phyloP scores from a whole-genome alignment of 2,113 vertebrate genomes.

The Hydropotes inermis region DNA sequence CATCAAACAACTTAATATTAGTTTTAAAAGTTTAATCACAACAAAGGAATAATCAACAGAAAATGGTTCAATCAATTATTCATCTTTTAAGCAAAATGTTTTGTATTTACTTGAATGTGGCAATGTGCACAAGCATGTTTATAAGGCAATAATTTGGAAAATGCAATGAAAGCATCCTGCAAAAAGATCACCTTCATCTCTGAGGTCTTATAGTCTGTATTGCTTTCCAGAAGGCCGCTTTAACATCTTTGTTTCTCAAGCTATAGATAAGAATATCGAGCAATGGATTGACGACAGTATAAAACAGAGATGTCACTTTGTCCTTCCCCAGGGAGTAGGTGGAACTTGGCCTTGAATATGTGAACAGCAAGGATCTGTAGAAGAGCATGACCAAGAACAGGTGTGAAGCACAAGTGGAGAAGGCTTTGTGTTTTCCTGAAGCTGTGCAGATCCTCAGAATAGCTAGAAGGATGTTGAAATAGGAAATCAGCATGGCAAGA shows the following conservation, averaged over 20 bases:
- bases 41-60: background rate
- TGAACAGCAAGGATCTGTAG: constrained; percentile 69
- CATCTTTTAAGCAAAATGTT: background rate
- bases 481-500: constrained; percentile 50
- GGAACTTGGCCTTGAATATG: constrained; percentile 66
- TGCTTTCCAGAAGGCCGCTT: constrained; percentile 54
- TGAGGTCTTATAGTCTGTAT: background rate
- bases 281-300: constrained; percentile 49
- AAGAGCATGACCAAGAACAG: constrained; percentile 37
- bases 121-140: background rate
- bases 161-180: background rate
- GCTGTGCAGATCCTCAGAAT: constrained; percentile 23
- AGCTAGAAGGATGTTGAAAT: constrained; percentile 55
- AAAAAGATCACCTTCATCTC: background rate
- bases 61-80: background rate
- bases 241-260: constrained; percentile 68
- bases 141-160: background rate
- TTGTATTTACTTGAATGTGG: background rate
- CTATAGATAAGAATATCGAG: constrained; percentile 69
- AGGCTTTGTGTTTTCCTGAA: constrained; percentile 33
- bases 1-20: background rate
- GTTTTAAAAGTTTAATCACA: background rate
- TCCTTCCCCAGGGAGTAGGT: constrained; percentile 47
- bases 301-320: constrained; percentile 64
- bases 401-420: constrained; percentile 63